phyloP scores from a whole-genome alignment of 2,797 vertebrate species.

The Anas bahamensis region DNA sequence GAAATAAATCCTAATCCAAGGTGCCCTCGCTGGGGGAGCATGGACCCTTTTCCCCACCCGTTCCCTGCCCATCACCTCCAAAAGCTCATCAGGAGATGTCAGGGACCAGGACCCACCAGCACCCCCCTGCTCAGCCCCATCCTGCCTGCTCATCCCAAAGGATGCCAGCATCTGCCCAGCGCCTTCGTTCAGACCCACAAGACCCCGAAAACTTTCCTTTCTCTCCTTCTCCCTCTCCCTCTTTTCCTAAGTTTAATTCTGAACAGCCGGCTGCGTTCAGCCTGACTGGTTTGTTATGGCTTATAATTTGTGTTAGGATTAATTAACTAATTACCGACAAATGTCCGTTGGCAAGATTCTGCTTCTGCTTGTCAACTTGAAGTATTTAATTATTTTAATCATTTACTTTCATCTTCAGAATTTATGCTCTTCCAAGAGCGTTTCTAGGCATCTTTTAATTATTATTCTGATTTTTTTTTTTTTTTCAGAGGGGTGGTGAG shows the following conservation, averaged over 20 bases:
- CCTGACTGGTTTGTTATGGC: conserved; percentile 99
- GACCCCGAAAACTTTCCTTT: conserved; percentile 50
- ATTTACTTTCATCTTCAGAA: conserved; percentile 99
- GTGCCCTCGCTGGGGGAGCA: background rate
- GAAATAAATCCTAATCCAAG: background rate
- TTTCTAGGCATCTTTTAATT: conserved; percentile 99
- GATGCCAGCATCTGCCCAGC: background rate
- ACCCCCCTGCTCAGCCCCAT: background rate
- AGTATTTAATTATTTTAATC: conserved; percentile 99
- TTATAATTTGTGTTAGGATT: conserved; percentile 99
- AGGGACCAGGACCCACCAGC: rapidly evolving
- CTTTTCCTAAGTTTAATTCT: conserved; percentile 84
- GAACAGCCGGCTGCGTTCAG: conserved; percentile 95
- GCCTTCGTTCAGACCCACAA: background rate
- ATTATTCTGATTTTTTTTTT: conserved; percentile 85
- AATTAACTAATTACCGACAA: conserved; percentile 99
- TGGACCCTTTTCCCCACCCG: background rate
- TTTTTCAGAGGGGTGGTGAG: conserved; percentile 70
- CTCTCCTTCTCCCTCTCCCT: conserved; percentile 15
- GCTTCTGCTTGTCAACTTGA: conserved; percentile 98
- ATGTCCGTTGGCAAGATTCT: conserved; percentile 99
- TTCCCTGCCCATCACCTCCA: background rate
- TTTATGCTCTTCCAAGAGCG: conserved; percentile 95
- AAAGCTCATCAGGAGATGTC: background rate
- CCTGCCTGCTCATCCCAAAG: background rate